Percentiles rank a stretch among this genome's conserved stretches.
Conservation (phyloP, 2,888 invertebrate species). For the Leptodirus hochenwartii region DNA sequence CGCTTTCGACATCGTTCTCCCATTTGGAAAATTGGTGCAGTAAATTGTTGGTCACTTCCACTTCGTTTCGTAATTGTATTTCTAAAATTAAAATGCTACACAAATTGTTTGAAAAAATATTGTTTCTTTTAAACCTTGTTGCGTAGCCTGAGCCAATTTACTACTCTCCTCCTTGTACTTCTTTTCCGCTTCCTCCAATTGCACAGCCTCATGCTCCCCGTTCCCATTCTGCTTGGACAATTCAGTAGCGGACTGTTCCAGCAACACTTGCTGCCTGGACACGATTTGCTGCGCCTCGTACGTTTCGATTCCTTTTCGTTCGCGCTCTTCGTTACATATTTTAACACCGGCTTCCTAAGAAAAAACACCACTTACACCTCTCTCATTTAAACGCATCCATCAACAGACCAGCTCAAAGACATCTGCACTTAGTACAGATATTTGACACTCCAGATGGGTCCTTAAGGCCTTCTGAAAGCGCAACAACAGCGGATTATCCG, state of each 20-base stretch:
- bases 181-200: constrained; percentile 29
- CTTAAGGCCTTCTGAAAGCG: constrained; percentile 53
- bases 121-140: neutral
- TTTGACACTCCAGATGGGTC: constrained; percentile 44
- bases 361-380: constrained; percentile 4
- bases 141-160: constrained; percentile 26
- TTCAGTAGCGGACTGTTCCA: constrained; percentile 36
- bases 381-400: neutral
- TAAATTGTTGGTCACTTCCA: constrained; percentile 36
- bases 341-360: constrained; percentile 28
- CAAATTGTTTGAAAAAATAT: neutral
- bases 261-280: constrained; percentile 30
- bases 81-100: constrained; percentile 22
- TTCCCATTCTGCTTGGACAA: constrained; percentile 32
- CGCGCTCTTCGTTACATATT: constrained; percentile 30
- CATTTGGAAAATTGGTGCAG: constrained; percentile 39
- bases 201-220: constrained; percentile 32
- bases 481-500: constrained; percentile 54
- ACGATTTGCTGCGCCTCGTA: constrained; percentile 45
- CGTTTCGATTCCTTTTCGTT: constrained; percentile 35
- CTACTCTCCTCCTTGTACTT: constrained; percentile 29
- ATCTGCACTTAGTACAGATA: constrained; percentile 43
- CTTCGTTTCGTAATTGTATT: constrained; percentile 34
- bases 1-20: constrained; percentile 43
- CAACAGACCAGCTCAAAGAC: constrained; percentile 41